These are phyloP conservation scores for Sepiola atlantica DNA, from an alignment of 2,888 invertebrate genomes.

Conservation along the genomic window DNA sequence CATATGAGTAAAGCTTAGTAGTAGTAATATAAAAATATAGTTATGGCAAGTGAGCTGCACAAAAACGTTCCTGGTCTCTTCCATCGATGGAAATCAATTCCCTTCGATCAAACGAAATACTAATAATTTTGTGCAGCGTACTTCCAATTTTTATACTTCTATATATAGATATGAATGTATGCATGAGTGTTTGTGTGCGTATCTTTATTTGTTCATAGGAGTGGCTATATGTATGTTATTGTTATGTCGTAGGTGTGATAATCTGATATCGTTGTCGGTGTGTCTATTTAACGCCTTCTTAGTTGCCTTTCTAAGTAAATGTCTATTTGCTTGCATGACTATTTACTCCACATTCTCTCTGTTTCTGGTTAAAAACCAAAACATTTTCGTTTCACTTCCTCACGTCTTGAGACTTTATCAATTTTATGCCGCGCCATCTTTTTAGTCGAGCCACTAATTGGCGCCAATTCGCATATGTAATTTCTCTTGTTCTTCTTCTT, in stretches of 20 bases:
- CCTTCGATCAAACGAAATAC: too few species aligned
- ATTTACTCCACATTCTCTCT: not conserved
- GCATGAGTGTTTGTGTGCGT: not conserved
- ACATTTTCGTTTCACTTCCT: not conserved
- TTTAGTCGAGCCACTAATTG: too few species aligned
- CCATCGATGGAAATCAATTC: too few species aligned
- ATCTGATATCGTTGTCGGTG: constrained; percentile 32
- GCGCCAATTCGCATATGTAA: too few species aligned
- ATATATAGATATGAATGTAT: not conserved
- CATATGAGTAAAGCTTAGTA: not conserved
- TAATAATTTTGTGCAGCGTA: too few species aligned
- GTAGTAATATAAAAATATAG: not conserved
- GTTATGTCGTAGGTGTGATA: not conserved
- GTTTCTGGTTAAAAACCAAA: not conserved
- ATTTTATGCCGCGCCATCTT: too few species aligned
- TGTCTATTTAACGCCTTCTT: not conserved
- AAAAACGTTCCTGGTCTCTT: not conserved
- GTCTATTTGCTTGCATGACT: not conserved
- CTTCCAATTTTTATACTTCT: not conserved
- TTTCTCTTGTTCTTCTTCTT: not conserved
- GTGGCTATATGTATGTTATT: not conserved
- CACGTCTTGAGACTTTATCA: not conserved
- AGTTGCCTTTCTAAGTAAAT: not conserved
- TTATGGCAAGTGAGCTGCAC: not conserved
- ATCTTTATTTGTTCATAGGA: not conserved